Percentiles rank a stretch among this genome's conserved stretches.
These are phyloP conservation scores for Ciconia nigra DNA, from an alignment of 2,797 vertebrate genomes.

Conservation along the genomic window DNA sequence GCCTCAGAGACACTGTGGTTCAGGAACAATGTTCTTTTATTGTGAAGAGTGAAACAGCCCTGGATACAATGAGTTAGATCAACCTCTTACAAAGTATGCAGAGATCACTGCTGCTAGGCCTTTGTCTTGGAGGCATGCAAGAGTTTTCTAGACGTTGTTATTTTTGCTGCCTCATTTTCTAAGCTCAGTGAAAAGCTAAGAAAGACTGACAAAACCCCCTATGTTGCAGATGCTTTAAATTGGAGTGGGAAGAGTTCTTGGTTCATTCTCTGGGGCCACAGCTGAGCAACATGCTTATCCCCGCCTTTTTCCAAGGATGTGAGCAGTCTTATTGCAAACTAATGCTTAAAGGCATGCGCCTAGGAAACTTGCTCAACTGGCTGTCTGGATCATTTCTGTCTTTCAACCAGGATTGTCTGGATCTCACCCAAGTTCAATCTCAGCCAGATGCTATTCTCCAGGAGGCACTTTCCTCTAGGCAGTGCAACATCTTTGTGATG, in stretches of 20 bases:
- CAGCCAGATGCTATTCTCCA: constrained; percentile 47
- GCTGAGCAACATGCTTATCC: neutral
- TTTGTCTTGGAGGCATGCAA: neutral
- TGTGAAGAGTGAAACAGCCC: neutral
- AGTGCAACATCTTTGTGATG: constrained; percentile 13
- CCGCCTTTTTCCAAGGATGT: neutral
- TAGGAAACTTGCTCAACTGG: constrained; percentile 15
- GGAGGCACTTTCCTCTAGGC: constrained; percentile 37
- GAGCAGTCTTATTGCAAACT: neutral
- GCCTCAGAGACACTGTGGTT: neutral
- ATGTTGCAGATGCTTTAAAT: neutral
- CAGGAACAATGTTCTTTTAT: neutral
- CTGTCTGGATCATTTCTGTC: neutral
- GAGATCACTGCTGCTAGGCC: neutral
- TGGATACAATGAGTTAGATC: neutral
- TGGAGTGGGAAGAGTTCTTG: neutral
- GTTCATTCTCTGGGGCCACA: neutral
- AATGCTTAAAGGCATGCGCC: neutral
- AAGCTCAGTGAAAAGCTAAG: neutral
- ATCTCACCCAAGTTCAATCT: constrained; percentile 8
- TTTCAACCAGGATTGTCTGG: constrained; percentile 31
- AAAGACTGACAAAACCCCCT: neutral
- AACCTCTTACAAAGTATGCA: neutral
- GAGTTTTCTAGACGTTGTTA: neutral
- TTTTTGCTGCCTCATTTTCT: neutral